Conservation (phyloP, 2,888 invertebrate genomes). For the Perizoma flavofasciatum region DNA sequence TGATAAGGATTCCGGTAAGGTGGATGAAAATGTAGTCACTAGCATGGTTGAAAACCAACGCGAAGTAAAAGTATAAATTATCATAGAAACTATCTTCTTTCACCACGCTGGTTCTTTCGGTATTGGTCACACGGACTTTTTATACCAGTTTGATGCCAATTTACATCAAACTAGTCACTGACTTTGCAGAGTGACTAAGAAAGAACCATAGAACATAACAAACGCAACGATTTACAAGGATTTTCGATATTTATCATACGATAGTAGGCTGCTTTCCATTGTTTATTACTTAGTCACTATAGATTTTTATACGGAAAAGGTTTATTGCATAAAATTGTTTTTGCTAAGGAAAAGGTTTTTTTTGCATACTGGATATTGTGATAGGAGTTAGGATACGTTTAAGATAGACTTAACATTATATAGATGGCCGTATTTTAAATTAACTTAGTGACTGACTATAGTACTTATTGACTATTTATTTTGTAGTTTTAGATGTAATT, state of each 20-base stretch:
- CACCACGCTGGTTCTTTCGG: no score
- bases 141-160: no score
- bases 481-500: constrained; percentile 33
- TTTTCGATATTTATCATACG: constrained; percentile 19
- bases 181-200: no score
- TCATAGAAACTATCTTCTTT: neutral
- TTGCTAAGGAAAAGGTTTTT: constrained; percentile 37
- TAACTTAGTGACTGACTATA: constrained; percentile 44
- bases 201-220: neutral
- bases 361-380: constrained; percentile 13
- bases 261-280: constrained; percentile 25
- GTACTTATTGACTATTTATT: constrained; percentile 33
- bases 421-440: constrained; percentile 58
- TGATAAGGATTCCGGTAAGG: constrained; percentile 52
- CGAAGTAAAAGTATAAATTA: constrained; percentile 49
- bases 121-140: no score
- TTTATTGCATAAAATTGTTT: constrained; percentile 24
- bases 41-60: constrained; percentile 68
- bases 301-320: constrained; percentile 39
- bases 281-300: constrained; percentile 25
- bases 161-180: no score
- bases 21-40: constrained; percentile 59
- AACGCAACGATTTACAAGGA: constrained; percentile 2
- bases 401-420: constrained; percentile 26
- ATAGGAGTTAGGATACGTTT: constrained; percentile 29